Percentiles rank a stretch among this genome's conserved stretches.
phyloP scores from a whole-genome alignment of 2,113 vertebrate species.

The Glaucomys volans region DNA sequence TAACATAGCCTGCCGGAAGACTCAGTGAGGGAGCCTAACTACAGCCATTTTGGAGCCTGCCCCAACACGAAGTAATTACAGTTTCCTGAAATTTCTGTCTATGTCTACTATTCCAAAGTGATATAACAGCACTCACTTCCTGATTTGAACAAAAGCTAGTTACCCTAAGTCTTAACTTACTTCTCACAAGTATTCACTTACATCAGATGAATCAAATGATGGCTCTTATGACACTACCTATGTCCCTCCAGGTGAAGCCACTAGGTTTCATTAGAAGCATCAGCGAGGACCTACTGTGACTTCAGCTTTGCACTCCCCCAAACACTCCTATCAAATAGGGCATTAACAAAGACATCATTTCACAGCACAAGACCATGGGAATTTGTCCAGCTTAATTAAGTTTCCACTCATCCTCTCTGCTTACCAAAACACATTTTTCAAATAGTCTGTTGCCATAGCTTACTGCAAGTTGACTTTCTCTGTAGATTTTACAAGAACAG shows the following conservation, averaged over 20 bases:
- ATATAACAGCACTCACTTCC: neutral
- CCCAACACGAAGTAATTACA: neutral
- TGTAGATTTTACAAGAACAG: neutral
- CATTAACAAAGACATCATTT: neutral
- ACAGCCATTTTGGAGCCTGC: too few relatives aligned
- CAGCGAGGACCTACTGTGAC: neutral
- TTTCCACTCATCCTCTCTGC: slow-evolving; percentile 61
- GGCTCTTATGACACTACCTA: accelerated
- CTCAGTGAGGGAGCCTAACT: too few relatives aligned
- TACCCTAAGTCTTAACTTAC: neutral
- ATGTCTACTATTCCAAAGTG: neutral
- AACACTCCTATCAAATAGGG: neutral
- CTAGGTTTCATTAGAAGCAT: neutral
- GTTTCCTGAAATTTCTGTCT: neutral
- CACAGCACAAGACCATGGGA: slow-evolving; percentile 9
- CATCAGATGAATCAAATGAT: neutral
- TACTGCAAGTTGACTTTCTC: neutral
- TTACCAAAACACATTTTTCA: slow-evolving; percentile 61
- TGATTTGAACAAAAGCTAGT: neutral
- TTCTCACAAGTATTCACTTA: neutral
- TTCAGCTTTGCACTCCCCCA: neutral
- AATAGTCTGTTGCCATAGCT: slow-evolving; percentile 3
- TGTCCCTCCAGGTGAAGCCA: neutral
- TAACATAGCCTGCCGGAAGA: too few relatives aligned
- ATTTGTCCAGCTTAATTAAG: slow-evolving; percentile 72